Evolutionary conservation across 2,113 vertebrate genomes (phyloP), one percentile per base, ranked within the genome.

Genomic region (Centropristis striata): DNA sequence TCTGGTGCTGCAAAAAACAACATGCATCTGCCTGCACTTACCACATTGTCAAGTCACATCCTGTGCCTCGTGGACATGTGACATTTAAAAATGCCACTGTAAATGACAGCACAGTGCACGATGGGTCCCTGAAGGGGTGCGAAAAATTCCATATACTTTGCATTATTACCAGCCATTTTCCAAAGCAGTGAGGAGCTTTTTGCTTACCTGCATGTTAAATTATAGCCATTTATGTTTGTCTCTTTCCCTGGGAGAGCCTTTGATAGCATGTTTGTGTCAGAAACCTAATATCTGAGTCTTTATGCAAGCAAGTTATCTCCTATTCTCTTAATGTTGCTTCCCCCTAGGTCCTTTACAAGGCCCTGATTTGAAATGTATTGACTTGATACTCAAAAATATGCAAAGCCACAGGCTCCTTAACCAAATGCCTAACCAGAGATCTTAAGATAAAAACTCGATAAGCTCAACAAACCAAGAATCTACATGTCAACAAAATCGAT

Each of bases 71-170:
- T 82, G 78, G 72, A 91, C 79, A 86, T 86, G 75, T 92, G 86
- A 88, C 86, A 90, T 92, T 90, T 92, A 61, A 58, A 91, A 93
- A 93, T 88, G 79, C 59, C 86, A 86, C 55, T 75, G 67, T 81
- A 88, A 81, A 83, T 91, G 86, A 91, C 86, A 88, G 57, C 74
- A 42, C 25, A 23, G 67, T 36, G 72, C 72, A 71, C 8, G 13
- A 41, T 46, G 32, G 55, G 57, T 39, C 66, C 81, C 77, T 27
- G 25, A 86, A 68, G 55, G 58, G 58, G 23, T 75, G 54, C 54
- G 21, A 37, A 42, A 25, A 69, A 80, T 66, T 81, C 44, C 67
- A 81, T 28, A 59, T 36, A 25, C 65, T 78, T 73, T 64, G 42
- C 54, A 59, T 82, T 37, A 47, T 74, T 64, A 69, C 28, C n/a